Evolutionary conservation across 92 coral and sea anemone species (phyloP), one percentile per base, ranked within the genome.

Genomic region (Bergia puertoricense): DNA sequence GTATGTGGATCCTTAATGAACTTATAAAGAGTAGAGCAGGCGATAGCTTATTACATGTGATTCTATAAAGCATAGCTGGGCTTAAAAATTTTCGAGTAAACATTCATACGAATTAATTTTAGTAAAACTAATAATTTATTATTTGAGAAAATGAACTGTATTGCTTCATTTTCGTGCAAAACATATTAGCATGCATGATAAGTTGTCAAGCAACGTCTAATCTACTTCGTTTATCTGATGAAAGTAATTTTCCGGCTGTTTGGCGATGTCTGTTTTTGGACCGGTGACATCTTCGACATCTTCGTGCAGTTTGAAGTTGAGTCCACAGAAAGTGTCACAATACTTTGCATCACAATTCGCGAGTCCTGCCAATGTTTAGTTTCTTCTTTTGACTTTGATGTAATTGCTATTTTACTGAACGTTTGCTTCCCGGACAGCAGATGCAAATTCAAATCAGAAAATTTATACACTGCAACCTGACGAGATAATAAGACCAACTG

Each of bases 291-390:
- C 1, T 50, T 68, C 41, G n/a, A 6, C 30, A 30, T 30, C 30
- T 30, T 30, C 42, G 37, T 41, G 54, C 5, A 57, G 18, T 62
- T 20, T 59, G 50, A 44, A 57, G 76, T n/a, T 41, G 59, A 40
- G 18, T 9, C 38, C 62, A 42, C 16, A 13, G 10, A 46, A 22
- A 42, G 4, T 69, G 77, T 84, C 66, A 51, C 67, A 23, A 37
- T 69, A 20, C 68, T 84, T 83, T 72, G 75, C 43, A 43, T 71
- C 39, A 71, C 36, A 44, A n/a, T 43, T 71, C 83, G 45, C 43
- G 45, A 37, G 22, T 38, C 75, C 67, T 84, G 79, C 11, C 87
- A 84, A 73, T 51, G 79, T 72, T 23, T 7, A 82, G 59, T 23
- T 79, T 50, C 40, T 50, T 8, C 39, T 44, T 44, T 68, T 44